These are phyloP conservation scores for Eulemur mongoz DNA, from an alignment of 2,797 vertebrate species.

Conservation along the genomic window DNA sequence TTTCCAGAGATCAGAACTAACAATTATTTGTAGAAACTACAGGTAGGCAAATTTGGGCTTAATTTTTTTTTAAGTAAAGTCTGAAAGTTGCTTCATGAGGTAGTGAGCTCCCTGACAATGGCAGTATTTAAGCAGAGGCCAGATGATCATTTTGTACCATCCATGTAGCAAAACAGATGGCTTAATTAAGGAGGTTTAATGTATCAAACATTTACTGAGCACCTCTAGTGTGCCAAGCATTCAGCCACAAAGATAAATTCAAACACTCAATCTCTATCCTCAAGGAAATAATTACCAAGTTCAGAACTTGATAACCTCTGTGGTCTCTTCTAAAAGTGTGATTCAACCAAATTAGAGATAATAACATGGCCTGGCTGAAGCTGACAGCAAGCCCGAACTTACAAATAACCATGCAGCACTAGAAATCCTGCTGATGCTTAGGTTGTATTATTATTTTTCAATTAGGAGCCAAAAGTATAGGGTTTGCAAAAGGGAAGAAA, in stretches of 20 bases:
- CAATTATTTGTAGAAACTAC: neutral
- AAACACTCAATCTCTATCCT: neutral
- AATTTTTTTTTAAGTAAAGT: neutral
- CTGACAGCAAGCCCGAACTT: constrained; percentile 62
- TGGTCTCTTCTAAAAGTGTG: constrained; percentile 21
- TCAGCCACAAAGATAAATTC: constrained; percentile 27
- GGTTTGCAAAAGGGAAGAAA: constrained; percentile 62
- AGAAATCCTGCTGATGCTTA: constrained; percentile 56
- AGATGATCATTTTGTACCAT: neutral
- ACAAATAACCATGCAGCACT: constrained; percentile 57
- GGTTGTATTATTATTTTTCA: constrained; percentile 78
- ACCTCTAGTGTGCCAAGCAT: neutral
- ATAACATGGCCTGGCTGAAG: constrained; percentile 47
- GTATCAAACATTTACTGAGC: neutral
- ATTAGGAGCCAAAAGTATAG: constrained; percentile 74
- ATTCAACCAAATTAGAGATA: constrained; percentile 68
- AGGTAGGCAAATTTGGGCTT: neutral
- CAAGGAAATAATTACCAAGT: neutral
- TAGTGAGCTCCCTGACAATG: neutral
- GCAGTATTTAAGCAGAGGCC: neutral
- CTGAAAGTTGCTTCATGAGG: neutral
- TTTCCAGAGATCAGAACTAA: neutral
- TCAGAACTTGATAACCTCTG: constrained; percentile 54
- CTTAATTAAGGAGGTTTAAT: neutral
- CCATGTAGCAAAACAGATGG: neutral